phyloP scores from a whole-genome alignment of 1,140 invertebrate genomes.

The Drosophila tsacasi region DNA sequence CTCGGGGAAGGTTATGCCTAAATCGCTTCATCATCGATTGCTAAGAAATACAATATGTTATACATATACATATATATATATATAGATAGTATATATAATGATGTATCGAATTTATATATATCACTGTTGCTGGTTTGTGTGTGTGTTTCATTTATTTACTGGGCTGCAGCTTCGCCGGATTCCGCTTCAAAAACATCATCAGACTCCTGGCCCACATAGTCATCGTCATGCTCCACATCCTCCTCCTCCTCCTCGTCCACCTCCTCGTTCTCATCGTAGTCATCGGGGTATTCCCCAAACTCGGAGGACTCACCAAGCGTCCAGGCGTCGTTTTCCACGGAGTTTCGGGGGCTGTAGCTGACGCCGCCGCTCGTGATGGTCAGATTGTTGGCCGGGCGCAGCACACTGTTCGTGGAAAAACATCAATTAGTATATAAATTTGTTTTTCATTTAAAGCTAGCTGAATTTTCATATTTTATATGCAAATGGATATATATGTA shows the following conservation, averaged over 20 bases:
- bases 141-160: slow-evolving; percentile 17
- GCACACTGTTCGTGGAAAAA: slow-evolving; percentile 46
- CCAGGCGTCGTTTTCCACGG: slow-evolving; percentile 78
- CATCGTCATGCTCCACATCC: slow-evolving; percentile 16
- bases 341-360: slow-evolving; percentile 74
- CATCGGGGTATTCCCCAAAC: slow-evolving; percentile 65
- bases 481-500: slow-evolving; percentile 16
- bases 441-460: not conserved
- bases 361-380: slow-evolving; percentile 68
- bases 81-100: slow-evolving; percentile 54
- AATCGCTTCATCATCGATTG: slow-evolving; percentile 52
- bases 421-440: slow-evolving; percentile 10
- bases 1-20: slow-evolving; percentile 41
- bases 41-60: slow-evolving; percentile 72
- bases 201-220: slow-evolving; percentile 61
- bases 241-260: slow-evolving; percentile 31
- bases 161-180: slow-evolving; percentile 45
- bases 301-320: slow-evolving; percentile 78
- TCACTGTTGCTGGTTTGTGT: slow-evolving; percentile 74
- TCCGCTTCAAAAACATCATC: slow-evolving; percentile 72
- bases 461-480: slow-evolving; percentile 22
- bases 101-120: slow-evolving; percentile 69
- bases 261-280: slow-evolving; percentile 61
- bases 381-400: slow-evolving; percentile 69
- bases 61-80: slow-evolving; percentile 64